Evolutionary conservation across 2,797 vertebrate species (phyloP).

Genomic region (Ptychobarbus kaznakovi): DNA sequence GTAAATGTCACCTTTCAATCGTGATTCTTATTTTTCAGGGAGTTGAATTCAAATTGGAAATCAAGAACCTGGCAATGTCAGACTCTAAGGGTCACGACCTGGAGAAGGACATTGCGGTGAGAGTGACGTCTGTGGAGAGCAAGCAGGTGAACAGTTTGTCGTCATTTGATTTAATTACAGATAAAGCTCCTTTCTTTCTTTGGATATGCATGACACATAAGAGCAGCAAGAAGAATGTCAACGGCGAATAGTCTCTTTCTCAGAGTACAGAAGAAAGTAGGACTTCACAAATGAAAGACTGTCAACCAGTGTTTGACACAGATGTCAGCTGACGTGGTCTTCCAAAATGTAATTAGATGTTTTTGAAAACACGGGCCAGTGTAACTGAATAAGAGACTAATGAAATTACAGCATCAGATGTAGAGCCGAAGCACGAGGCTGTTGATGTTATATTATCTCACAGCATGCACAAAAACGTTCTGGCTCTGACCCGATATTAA

Average conservation of each 20-base stretch:
- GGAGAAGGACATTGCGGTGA: slow-evolving; percentile 84
- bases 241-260: no score
- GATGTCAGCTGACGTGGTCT: slow-evolving; percentile 10
- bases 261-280: background rate
- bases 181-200: background rate
- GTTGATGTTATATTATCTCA: background rate
- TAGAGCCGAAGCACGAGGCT: background rate
- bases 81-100: slow-evolving; percentile 87
- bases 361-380: slow-evolving; percentile 14
- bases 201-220: background rate
- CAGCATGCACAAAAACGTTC: background rate
- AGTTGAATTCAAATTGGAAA: slow-evolving; percentile 86
- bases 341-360: slow-evolving; percentile 16
- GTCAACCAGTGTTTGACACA: background rate
- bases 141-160: slow-evolving; percentile 75
- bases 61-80: slow-evolving; percentile 87
- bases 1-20: background rate
- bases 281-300: background rate
- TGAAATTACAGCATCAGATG: slow-evolving; percentile 20
- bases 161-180: background rate
- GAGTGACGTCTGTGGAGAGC: slow-evolving; percentile 76
- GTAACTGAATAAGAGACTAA: slow-evolving; percentile 21
- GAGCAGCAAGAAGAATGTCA: background rate
- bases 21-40: slow-evolving; percentile 70
- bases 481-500: background rate